Conservation (phyloP, 2,113 vertebrate genomes). For the Triplophysa dalaica region DNA sequence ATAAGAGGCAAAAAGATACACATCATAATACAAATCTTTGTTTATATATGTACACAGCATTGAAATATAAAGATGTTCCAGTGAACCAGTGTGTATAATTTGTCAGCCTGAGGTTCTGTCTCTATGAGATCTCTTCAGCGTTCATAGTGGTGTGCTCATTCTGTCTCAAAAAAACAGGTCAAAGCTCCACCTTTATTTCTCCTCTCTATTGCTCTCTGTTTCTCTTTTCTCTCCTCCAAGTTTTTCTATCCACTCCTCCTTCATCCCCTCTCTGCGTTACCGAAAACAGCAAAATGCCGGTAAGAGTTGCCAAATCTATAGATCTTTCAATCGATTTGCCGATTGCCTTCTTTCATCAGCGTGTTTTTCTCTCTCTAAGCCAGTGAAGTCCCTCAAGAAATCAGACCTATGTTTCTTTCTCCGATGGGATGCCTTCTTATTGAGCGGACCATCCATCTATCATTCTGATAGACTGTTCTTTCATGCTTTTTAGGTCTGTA, state of each 20-base stretch:
- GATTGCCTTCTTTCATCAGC: neutral
- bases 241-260: constrained; percentile 29
- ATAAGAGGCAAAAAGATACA: no score
- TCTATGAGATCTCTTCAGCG: constrained; percentile 50
- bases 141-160: constrained; percentile 69
- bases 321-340: neutral
- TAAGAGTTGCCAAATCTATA: neutral
- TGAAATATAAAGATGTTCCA: neutral
- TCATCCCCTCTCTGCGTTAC: constrained; percentile 14
- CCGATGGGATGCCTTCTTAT: constrained; percentile 21
- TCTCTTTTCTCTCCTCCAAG: constrained; percentile 6
- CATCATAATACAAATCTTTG: neutral
- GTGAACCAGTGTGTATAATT: constrained; percentile 37
- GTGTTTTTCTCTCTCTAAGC: constrained; percentile 10
- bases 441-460: constrained; percentile 33
- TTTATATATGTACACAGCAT: neutral
- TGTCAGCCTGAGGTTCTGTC: constrained; percentile 41
- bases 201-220: constrained; percentile 4
- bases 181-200: constrained; percentile 55
- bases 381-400: neutral
- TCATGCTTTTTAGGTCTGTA: constrained; percentile 48
- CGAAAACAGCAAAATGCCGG: neutral
- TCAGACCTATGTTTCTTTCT: neutral
- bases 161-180: constrained; percentile 75
- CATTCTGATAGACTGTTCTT: constrained; percentile 31